A percentile compares a stretch with the other conserved stretches of the same genome.
Evolutionary conservation across 2,888 invertebrate genomes (phyloP).

Genomic region (Alloplasta piceator): DNA sequence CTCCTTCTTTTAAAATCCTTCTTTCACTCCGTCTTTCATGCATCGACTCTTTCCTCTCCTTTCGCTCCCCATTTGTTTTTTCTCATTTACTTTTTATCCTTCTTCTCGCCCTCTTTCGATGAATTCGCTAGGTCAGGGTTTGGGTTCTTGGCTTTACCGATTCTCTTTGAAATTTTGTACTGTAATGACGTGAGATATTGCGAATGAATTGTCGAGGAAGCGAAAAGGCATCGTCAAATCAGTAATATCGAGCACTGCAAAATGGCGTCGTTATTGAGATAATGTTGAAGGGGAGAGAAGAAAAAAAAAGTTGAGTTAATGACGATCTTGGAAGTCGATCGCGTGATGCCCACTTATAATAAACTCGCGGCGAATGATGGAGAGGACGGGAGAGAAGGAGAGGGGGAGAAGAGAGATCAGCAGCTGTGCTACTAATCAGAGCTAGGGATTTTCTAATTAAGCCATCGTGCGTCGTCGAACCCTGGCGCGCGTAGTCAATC

Average conservation of each 20-base stretch:
- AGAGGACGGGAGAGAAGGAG: neutral
- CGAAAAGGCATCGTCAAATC: constrained; percentile 1
- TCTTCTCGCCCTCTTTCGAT: constrained; percentile 24
- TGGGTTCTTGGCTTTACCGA: constrained; percentile 21
- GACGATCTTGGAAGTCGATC: constrained; percentile 45
- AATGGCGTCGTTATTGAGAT: neutral
- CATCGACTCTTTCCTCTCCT: constrained; percentile 13
- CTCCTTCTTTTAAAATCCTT: constrained; percentile 1
- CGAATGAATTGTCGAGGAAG: neutral
- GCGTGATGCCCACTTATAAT: constrained; percentile 38
- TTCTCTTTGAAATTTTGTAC: too few species aligned
- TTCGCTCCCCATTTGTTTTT: constrained; percentile 17
- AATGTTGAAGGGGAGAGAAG: neutral
- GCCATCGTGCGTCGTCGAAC: constrained; percentile 56
- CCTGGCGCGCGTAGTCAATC: constrained; percentile 2
- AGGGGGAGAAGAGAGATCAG: constrained; percentile 5
- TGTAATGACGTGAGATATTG: too few species aligned
- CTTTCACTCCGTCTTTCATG: neutral
- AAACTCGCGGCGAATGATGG: too few species aligned
- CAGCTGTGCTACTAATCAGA: constrained; percentile 60
- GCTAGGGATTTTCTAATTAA: constrained; percentile 65
- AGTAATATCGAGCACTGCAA: neutral
- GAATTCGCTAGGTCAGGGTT: constrained; percentile 64
- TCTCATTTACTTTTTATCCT: constrained; percentile 10
- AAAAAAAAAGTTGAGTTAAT: neutral